Base-by-base conservation (phyloP, 2,888 invertebrate genomes). In the Drosophila greeni region DNA sequence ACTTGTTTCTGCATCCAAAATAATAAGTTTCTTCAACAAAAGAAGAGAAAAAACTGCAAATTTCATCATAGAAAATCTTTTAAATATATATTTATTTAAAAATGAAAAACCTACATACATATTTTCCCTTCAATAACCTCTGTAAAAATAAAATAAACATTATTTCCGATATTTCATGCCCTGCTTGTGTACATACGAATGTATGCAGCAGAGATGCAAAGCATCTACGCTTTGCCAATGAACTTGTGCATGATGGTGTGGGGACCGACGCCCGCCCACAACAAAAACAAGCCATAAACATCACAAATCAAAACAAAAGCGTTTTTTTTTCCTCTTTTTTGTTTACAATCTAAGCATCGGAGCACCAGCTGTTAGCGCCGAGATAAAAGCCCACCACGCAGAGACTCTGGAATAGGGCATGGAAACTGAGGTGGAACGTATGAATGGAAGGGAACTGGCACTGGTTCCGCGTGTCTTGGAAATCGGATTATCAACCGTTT, bases 401-500 rank as follows among this genome's bases (percentile, higher is more conserved):
- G 29, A 8, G n/a, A 16, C 11, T 23, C n/a, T 29, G 48, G 48
- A 48, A 42, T 23, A 16, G 40, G 42, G 36, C 26, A 55, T n/a
- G 55, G 18, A 11, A 36, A n/a, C 36, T 36, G 55, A 49, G 36
- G 47, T 24, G 45, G 45, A 16, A 39, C 18, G 37, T 12, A 33
- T 51, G 20, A n/a, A 26, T 23, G 39, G 11, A 39, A 39, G 20
- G 36, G 51, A 37, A 37, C 49, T 49, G 34, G 64, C 45, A 53
- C 61, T 43, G 53, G 53, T 64, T 64, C 54, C 47, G 26, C 34
- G 37, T 29, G 45, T 45, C 42, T 59, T 33, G 59, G 57, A 75
- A 76, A 76, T 74, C 64, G 71, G 74, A 76, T 74, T 66, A 55
- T 47, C 62, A 51, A 51, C 56, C 33, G 43, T 42, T 64, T 74